Evolutionary conservation across 2,113 vertebrate genomes (phyloP).

Genomic region (Nothocercus nigrocapillus): DNA sequence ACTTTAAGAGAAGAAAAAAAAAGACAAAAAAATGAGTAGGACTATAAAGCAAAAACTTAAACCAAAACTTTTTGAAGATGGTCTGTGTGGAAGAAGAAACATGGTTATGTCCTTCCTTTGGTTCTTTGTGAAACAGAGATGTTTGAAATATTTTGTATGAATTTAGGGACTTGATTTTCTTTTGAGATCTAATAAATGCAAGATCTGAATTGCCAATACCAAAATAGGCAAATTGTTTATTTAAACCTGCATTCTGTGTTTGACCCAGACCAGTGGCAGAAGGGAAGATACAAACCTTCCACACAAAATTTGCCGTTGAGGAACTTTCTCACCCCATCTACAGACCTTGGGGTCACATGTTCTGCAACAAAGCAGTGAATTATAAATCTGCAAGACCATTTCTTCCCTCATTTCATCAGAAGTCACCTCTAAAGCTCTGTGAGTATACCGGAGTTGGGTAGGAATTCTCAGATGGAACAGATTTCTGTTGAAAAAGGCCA

Average conservation of each 20-base stretch:
- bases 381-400: background rate
- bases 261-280: background rate
- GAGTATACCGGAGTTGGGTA: accelerated
- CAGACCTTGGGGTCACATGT: accelerated
- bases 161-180: background rate
- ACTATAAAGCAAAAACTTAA: background rate
- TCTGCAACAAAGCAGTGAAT: background rate
- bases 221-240: background rate
- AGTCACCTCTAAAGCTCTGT: background rate
- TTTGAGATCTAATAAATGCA: background rate
- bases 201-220: background rate
- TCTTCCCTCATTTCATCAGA: background rate
- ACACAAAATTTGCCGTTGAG: background rate
- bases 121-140: background rate
- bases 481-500: background rate
- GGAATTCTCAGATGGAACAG: background rate
- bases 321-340: background rate
- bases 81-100: background rate
- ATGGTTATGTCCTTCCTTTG: background rate
- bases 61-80: background rate
- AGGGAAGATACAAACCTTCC: background rate
- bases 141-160: background rate
- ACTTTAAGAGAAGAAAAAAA: background rate
- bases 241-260: background rate
- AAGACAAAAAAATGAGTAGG: no score